Conservation (phyloP, 2,888 invertebrate genomes). For the Stenurella melanura region DNA sequence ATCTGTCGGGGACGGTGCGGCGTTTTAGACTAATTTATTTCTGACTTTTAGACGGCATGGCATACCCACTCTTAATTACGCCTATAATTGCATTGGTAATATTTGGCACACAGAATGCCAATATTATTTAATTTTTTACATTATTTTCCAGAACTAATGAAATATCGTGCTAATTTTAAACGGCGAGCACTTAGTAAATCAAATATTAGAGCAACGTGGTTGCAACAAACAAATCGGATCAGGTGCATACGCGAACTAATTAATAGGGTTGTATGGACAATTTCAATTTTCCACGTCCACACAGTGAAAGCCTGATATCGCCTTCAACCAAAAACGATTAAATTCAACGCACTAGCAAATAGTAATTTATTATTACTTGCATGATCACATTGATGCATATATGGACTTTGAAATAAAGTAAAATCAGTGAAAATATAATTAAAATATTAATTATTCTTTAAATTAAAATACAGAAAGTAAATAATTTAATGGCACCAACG, state of each 20-base stretch:
- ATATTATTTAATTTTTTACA: background rate
- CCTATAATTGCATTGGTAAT: too few relatives aligned
- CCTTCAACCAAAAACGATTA: background rate
- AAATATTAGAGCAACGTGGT: background rate
- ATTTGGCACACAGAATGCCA: too few relatives aligned
- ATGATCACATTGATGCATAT: background rate
- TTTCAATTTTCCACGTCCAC: background rate
- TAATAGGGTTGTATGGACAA: background rate
- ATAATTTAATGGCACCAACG: too few relatives aligned
- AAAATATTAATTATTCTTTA: too few relatives aligned
- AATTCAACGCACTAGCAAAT: background rate
- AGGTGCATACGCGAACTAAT: background rate
- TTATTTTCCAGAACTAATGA: background rate
- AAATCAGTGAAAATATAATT: background rate
- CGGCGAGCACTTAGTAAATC: background rate
- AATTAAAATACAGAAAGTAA: too few relatives aligned
- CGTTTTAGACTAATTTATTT: too few relatives aligned
- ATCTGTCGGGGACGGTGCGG: too few relatives aligned
- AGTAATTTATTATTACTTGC: background rate
- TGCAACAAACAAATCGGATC: background rate
- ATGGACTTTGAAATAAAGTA: background rate
- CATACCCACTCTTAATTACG: too few relatives aligned
- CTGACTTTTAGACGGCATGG: too few relatives aligned
- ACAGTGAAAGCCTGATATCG: background rate
- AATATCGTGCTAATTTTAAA: background rate